Conservation (phyloP, 2,113 vertebrate species). For the Lasiurus cinereus region DNA sequence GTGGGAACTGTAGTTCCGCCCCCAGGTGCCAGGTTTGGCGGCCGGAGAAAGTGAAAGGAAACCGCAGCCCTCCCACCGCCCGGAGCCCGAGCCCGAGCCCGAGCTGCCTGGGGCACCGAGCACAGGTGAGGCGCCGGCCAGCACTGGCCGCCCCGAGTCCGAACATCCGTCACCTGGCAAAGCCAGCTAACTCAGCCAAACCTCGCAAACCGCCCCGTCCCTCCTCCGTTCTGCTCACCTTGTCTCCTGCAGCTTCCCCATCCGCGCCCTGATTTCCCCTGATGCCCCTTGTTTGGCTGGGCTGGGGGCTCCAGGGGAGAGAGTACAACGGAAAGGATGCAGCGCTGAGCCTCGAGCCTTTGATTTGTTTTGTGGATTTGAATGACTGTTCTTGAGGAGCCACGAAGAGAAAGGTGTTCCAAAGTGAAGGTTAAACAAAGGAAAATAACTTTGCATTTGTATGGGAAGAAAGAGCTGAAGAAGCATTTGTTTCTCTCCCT, state of each 20-base stretch:
- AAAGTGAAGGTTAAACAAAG: neutral
- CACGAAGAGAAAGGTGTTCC: neutral
- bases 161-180: neutral
- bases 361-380: neutral
- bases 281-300: neutral
- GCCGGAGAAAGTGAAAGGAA: conserved; percentile 79
- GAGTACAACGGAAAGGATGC: neutral
- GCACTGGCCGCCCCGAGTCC: rapidly evolving
- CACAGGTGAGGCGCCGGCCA: neutral
- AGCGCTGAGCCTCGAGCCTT: neutral
- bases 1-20: conserved; percentile 89
- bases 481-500: neutral
- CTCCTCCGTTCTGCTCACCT: neutral
- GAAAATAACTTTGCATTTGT: neutral
- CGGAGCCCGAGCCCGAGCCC: neutral
- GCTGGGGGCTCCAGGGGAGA: neutral
- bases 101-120: neutral
- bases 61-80: conserved; percentile 4
- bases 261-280: neutral
- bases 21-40: conserved; percentile 40
- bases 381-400: neutral
- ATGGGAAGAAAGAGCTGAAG: neutral
- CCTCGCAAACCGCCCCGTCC: rapidly evolving
- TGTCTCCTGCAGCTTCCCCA: neutral
- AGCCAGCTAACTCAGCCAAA: rapidly evolving